phyloP scores from a whole-genome alignment of 1,140 invertebrate species.

The Zaprionus tsacasi region DNA sequence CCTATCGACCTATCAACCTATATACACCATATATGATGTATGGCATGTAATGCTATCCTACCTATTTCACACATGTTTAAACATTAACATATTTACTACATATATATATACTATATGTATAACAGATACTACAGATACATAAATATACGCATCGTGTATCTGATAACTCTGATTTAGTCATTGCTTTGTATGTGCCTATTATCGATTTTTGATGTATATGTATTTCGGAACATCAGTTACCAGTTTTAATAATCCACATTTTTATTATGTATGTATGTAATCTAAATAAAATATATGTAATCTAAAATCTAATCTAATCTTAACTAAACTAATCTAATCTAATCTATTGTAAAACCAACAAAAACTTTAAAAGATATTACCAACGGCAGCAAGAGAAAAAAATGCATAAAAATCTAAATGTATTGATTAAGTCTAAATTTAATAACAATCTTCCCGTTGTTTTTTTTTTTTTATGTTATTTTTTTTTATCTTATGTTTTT shows the following conservation, averaged over 20 bases:
- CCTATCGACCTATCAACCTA: constrained; percentile 24
- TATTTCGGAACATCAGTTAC: constrained; percentile 64
- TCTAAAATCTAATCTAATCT: constrained; percentile 47
- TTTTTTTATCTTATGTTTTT: constrained; percentile 7
- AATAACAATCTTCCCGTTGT: constrained; percentile 34
- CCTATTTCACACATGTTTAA: constrained; percentile 6
- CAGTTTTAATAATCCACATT: constrained; percentile 62
- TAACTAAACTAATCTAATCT: constrained; percentile 11
- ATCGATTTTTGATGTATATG: constrained; percentile 74
- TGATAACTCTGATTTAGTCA: constrained; percentile 73
- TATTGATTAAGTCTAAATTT: constrained; percentile 58
- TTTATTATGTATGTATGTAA: constrained; percentile 59
- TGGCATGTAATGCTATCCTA: constrained; percentile 16
- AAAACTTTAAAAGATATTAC: constrained; percentile 55
- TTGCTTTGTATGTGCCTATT: constrained; percentile 80
- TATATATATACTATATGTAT: constrained; percentile 29
- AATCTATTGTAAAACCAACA: constrained; percentile 16
- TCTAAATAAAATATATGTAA: constrained; percentile 45
- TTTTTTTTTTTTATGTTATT: constrained; percentile 23
- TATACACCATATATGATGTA: constrained; percentile 19
- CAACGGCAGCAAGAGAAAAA: constrained; percentile 19
- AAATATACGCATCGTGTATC: constrained; percentile 43
- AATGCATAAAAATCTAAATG: constrained; percentile 31
- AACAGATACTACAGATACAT: background rate
- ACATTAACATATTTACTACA: background rate